Base-by-base conservation (phyloP, 2,888 invertebrate species). In the Thera britannica region DNA sequence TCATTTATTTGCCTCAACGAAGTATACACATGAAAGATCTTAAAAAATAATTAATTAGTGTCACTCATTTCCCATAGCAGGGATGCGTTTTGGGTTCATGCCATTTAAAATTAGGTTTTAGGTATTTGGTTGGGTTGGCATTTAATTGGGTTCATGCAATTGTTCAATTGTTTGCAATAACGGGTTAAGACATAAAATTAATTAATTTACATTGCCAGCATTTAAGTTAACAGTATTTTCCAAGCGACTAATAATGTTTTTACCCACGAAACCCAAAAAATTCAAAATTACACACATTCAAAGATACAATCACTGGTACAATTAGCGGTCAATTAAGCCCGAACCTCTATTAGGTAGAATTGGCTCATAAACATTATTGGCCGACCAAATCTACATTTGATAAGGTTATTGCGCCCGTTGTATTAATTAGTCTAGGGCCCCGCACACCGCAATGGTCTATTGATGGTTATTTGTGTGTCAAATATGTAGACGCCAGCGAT, bases 371-470 rank as follows among this genome's bases (percentile, higher is more conserved):
- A 81, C 79, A 78, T 74, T 75, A 79, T 80, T 81, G 80, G 79
- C 74, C 77, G 75, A 70, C 71, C 79, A 78, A 89, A 90, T 88
- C 84, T 85, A 86, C 88, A 83, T 89, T 89, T 91, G 92, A 91
- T 92, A 92, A 91, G 90, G 89, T 88, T 88, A 90, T 90, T 88
- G 88, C 85, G 87, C 86, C 80, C 86, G 84, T 84, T 79, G 89
- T 90, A 91, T 92, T 93, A 92, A 93, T 93, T 93, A 90, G 87
- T 81, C 76, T 77, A 78, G 86, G 85, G 83, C 81, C 83, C 82
- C 76, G 79, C 76, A 79, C 84, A 83, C 85, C 86, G 79, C 78
- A 79, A 80, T 76, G 81, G 78, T 72, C 80, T 79, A 83, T 85
- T 80, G 84, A 82, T 79, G 83, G 83, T 83, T 81, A 77, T 58